Percentiles rank a stretch among this genome's conserved stretches.
Conservation (phyloP, 2,797 vertebrate genomes). For the Hydrocynus forskahlii region DNA sequence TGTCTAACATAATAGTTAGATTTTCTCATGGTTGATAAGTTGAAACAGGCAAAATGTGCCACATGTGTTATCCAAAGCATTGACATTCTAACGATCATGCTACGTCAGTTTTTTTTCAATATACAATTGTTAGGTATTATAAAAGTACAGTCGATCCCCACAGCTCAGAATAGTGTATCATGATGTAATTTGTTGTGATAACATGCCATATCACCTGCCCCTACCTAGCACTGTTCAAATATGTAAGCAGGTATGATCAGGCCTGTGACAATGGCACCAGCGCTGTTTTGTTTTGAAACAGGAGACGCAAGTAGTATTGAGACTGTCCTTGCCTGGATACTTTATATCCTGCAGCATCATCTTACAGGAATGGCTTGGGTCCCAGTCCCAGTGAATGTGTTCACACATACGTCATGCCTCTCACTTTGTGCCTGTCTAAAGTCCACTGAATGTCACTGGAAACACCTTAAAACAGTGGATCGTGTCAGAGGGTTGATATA, state of each 20-base stretch:
- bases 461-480: background rate
- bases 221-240: constrained; percentile 17
- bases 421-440: constrained; percentile 42
- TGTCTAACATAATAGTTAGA: too few species aligned
- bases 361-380: constrained; percentile 13
- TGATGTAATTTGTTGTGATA: background rate
- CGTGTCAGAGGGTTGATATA: background rate
- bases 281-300: constrained; percentile 20
- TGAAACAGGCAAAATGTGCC: too few species aligned
- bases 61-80: too few species aligned
- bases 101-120: too few species aligned
- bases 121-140: too few species aligned
- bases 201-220: background rate
- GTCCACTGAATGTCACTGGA: constrained; percentile 11
- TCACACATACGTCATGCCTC: constrained; percentile 72
- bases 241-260: background rate
- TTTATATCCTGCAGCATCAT: constrained; percentile 20
- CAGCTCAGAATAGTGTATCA: background rate
- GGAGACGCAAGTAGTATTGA: background rate
- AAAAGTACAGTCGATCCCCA: background rate
- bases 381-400: constrained; percentile 48
- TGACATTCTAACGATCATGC: too few species aligned
- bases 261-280: background rate
- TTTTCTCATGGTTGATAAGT: too few species aligned
- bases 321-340: background rate